These are phyloP conservation scores for Fulmarus glacialis DNA, from an alignment of 2,113 vertebrate genomes.

Conservation along the genomic window DNA sequence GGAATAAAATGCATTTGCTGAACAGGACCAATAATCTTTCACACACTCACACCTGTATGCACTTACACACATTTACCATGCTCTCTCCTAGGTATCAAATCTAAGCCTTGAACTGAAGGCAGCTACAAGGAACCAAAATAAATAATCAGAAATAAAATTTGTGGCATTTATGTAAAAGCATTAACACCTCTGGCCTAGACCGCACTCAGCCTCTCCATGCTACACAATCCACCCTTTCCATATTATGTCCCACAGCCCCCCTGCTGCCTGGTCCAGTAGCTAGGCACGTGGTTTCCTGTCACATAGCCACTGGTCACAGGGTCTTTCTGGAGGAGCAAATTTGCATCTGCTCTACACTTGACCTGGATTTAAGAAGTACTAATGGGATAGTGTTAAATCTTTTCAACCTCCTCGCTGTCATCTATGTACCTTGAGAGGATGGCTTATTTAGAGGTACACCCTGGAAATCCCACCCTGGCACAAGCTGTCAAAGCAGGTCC, in stretches of 20 bases:
- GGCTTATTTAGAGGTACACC: background rate
- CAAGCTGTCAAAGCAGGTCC: background rate
- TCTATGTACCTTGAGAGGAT: background rate
- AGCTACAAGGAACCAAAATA: background rate
- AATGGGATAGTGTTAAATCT: background rate
- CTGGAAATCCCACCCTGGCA: background rate
- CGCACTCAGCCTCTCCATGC: background rate
- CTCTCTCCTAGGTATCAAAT: background rate
- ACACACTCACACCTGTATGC: background rate
- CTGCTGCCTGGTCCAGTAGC: background rate
- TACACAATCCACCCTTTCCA: background rate
- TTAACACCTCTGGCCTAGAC: background rate
- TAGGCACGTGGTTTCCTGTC: background rate
- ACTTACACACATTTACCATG: background rate
- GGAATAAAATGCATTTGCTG: background rate
- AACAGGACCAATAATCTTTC: background rate
- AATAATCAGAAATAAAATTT: background rate
- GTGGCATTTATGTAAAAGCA: background rate
- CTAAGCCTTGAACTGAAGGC: background rate
- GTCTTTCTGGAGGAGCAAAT: background rate
- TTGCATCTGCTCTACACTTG: background rate
- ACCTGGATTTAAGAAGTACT: background rate
- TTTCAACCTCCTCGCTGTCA: background rate
- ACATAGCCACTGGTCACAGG: background rate
- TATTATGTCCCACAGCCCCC: background rate